phyloP scores from a whole-genome alignment of 2,888 invertebrate species.

The Dastarcus helophoroides region DNA sequence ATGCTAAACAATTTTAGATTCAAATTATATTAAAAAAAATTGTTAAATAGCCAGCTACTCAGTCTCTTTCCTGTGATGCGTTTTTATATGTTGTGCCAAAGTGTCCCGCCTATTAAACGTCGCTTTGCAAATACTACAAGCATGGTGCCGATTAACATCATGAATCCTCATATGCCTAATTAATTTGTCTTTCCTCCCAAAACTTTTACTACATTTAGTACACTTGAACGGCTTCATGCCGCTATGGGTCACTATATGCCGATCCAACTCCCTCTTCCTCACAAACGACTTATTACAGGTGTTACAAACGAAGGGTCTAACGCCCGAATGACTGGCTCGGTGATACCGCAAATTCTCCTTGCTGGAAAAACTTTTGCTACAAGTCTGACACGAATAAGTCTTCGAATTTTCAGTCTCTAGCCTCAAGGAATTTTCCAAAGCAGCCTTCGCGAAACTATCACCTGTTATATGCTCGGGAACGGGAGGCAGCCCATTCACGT shows the following conservation, averaged over 20 bases:
- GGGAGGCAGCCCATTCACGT: conserved; percentile 18
- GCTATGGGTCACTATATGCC: conserved; percentile 55
- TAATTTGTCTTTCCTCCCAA: conserved; percentile 57
- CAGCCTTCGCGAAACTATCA: conserved; percentile 21
- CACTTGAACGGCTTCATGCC: conserved; percentile 59
- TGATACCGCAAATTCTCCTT: conserved; percentile 23
- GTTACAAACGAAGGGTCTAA: conserved; percentile 48
- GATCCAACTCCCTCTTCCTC: conserved; percentile 56
- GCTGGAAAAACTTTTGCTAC: conserved; percentile 28
- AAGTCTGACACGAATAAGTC: conserved; percentile 24
- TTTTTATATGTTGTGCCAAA: conserved; percentile 47
- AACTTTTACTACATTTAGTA: conserved; percentile 53
- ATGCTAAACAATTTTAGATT: too few relatives aligned
- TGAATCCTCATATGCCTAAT: conserved; percentile 55
- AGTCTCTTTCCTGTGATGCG: conserved; percentile 32
- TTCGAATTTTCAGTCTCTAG: conserved; percentile 10
- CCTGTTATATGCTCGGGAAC: conserved; percentile 29
- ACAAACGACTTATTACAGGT: conserved; percentile 57
- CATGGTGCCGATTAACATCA: conserved; percentile 39
- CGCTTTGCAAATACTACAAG: conserved; percentile 51
- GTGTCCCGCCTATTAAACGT: conserved; percentile 48
- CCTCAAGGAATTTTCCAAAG: too few relatives aligned
- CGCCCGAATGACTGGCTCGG: conserved; percentile 21
- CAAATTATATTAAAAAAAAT: too few relatives aligned
- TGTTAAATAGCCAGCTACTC: too few relatives aligned